These are phyloP conservation scores for Nipponacmea schrenckii DNA, from an alignment of 2,888 invertebrate genomes.

Conservation along the genomic window DNA sequence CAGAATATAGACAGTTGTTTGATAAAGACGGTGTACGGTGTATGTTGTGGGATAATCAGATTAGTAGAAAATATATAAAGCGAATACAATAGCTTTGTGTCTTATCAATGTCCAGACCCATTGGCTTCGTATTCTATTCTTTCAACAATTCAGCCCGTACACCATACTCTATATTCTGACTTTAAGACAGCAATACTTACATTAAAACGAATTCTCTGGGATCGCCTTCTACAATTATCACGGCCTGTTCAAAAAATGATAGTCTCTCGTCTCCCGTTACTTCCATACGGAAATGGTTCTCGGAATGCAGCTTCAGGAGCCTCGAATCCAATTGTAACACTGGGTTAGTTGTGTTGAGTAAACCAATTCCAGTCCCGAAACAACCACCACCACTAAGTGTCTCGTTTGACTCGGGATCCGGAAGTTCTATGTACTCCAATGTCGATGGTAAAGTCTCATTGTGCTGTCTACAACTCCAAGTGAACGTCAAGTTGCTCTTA, in stretches of 20 bases:
- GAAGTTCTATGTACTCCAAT: slow-evolving; percentile 26
- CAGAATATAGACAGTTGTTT: too few relatives aligned
- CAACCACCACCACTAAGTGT: slow-evolving; percentile 31
- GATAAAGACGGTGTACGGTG: too few relatives aligned
- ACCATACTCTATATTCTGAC: too few relatives aligned
- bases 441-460: slow-evolving; percentile 28
- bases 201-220: slow-evolving; percentile 37
- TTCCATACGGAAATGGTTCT: slow-evolving; percentile 38
- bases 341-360: slow-evolving; percentile 23
- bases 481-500: slow-evolving; percentile 34
- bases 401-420: slow-evolving; percentile 26
- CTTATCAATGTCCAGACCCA: too few relatives aligned
- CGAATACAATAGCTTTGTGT: too few relatives aligned
- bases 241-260: slow-evolving; percentile 34
- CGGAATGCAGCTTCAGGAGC: slow-evolving; percentile 33
- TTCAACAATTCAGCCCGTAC: too few relatives aligned
- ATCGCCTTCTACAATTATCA: slow-evolving; percentile 41
- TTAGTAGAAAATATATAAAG: too few relatives aligned
- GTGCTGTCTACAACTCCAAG: slow-evolving; percentile 41
- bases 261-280: slow-evolving; percentile 30
- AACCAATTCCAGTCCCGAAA: slow-evolving; percentile 45
- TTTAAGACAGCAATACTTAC: slow-evolving; percentile 29
- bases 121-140: too few relatives aligned
- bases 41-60: too few relatives aligned
- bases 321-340: slow-evolving; percentile 30